phyloP scores from a whole-genome alignment of 2,888 invertebrate genomes.

The Catotricha subobsoleta region DNA sequence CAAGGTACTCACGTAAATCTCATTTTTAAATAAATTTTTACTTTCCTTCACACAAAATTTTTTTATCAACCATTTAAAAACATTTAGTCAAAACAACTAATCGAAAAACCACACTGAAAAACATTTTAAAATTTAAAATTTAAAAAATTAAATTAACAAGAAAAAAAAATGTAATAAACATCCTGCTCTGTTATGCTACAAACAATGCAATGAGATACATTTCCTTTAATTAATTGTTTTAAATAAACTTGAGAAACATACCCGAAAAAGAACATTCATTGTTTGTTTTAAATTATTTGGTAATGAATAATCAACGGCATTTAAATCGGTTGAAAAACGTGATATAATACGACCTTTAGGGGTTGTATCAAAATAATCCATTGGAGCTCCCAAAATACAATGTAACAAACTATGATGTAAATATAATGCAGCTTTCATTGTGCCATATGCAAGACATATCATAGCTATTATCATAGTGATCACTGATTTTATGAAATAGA shows the following conservation, averaged over 20 bases:
- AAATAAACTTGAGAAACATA: conserved; percentile 20
- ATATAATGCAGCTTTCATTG: conserved; percentile 29
- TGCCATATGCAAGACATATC: conserved; percentile 30
- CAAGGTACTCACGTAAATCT: too few relatives aligned
- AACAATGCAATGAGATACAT: too few relatives aligned
- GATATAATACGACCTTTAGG: conserved; percentile 44
- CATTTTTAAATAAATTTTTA: too few relatives aligned
- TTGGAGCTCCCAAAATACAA: conserved; percentile 34
- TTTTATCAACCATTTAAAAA: too few relatives aligned
- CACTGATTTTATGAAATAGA: conserved; percentile 14
- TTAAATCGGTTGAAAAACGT: conserved; percentile 39
- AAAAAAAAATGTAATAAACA: too few relatives aligned
- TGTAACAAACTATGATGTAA: conserved; percentile 33
- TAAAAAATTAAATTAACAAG: too few relatives aligned
- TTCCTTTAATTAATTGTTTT: too few relatives aligned
- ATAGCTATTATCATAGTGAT: conserved; percentile 18
- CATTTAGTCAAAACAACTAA: too few relatives aligned
- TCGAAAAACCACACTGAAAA: too few relatives aligned
- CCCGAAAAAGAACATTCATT: conserved; percentile 19
- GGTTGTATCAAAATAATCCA: conserved; percentile 41
- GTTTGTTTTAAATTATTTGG: conserved; percentile 22
- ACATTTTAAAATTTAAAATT: too few relatives aligned
- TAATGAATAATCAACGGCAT: conserved; percentile 35
- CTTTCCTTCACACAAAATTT: too few relatives aligned
- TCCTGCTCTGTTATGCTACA: too few relatives aligned